Conservation (phyloP, 2,888 invertebrate species). For the Reticulitermes lucifugus region DNA sequence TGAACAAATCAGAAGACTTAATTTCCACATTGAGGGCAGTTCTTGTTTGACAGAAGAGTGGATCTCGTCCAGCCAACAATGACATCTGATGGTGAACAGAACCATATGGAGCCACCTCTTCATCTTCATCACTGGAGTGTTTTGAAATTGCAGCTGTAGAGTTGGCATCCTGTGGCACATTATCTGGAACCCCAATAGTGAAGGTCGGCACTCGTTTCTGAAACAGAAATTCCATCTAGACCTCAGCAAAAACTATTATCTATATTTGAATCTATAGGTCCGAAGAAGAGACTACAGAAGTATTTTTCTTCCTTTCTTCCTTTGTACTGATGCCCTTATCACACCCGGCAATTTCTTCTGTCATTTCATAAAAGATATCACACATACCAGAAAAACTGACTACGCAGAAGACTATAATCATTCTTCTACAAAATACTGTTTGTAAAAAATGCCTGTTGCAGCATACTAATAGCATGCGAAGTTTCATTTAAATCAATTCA, state of each 20-base stretch:
- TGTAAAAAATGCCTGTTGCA: no score
- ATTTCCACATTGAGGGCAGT: slow-evolving; percentile 54
- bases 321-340: no score
- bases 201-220: slow-evolving; percentile 37
- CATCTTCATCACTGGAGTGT: slow-evolving; percentile 51
- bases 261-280: not conserved
- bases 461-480: no score
- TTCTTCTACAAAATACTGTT: no score
- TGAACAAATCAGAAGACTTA: slow-evolving; percentile 66
- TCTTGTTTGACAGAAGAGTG: not conserved
- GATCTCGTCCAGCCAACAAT: not conserved
- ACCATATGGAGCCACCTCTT: slow-evolving; percentile 37
- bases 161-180: not conserved
- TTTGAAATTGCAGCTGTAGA: slow-evolving; percentile 25
- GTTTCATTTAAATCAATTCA: no score
- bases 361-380: no score
- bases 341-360: no score
- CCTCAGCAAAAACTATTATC: not conserved
- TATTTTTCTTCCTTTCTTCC: no score
- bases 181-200: slow-evolving; percentile 26
- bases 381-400: no score
- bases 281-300: no score
- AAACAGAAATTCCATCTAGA: not conserved
- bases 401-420: no score
- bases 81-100: slow-evolving; percentile 17